phyloP scores from a whole-genome alignment of 2,113 vertebrate genomes.

The Pantherophis guttatus region DNA sequence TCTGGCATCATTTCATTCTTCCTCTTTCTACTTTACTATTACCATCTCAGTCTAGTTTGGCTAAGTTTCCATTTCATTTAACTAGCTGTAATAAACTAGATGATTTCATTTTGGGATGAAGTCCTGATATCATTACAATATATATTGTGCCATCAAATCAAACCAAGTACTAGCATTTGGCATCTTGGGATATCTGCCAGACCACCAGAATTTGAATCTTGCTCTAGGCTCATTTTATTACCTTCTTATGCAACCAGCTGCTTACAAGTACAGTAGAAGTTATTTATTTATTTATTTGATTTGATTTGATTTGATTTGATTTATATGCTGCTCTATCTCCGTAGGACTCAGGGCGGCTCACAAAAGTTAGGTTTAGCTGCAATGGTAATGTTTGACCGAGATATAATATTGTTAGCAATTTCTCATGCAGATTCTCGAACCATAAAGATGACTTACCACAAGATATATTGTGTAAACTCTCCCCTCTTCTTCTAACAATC shows the following conservation, averaged over 20 bases:
- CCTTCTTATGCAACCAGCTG: background rate
- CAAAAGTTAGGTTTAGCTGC: background rate
- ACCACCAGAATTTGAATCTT: background rate
- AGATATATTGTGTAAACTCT: background rate
- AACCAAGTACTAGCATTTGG: background rate
- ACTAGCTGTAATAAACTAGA: background rate
- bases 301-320: no score
- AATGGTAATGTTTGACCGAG: background rate
- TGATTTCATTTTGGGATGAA: background rate
- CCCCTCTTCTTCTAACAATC: background rate
- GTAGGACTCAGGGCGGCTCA: no score
- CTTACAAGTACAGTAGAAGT: background rate
- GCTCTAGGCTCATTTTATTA: background rate
- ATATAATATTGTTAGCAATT: background rate
- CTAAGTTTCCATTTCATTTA: background rate
- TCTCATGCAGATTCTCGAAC: background rate
- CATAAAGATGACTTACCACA: background rate
- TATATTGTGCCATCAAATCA: background rate
- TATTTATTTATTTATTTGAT: no score
- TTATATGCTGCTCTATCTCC: no score
- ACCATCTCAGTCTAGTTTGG: background rate
- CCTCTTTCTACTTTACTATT: background rate
- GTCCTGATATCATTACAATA: background rate
- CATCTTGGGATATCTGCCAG: background rate
- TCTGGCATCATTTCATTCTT: background rate